Percentiles rank a stretch among this genome's conserved stretches.
Conservation (phyloP, 2,888 invertebrate genomes). For the Polydesmus complanatus region DNA sequence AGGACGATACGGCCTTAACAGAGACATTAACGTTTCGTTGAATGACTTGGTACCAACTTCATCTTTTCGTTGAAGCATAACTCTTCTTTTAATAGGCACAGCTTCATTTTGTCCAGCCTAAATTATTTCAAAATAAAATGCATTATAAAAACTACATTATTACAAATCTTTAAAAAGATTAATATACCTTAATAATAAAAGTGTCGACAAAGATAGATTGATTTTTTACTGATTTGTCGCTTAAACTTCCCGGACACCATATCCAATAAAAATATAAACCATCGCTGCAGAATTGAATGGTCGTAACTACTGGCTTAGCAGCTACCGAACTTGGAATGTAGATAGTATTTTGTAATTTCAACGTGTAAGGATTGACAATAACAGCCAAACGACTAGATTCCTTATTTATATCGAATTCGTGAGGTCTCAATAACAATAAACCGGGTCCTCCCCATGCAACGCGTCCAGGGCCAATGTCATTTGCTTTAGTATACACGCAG, state of each 20-base stretch:
- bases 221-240: constrained; percentile 27
- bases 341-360: constrained; percentile 19
- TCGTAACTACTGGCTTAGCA: constrained; percentile 21
- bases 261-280: constrained; percentile 30
- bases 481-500: constrained; percentile 28
- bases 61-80: constrained; percentile 26
- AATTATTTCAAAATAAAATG: constrained; percentile 5
- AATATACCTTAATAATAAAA: constrained; percentile 25
- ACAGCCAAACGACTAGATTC: constrained; percentile 25
- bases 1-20: constrained; percentile 27
- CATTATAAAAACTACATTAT: not conserved
- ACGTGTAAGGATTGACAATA: constrained; percentile 25
- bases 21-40: constrained; percentile 29
- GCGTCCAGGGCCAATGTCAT: constrained; percentile 27
- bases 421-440: constrained; percentile 26
- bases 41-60: constrained; percentile 27
- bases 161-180: not conserved
- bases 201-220: constrained; percentile 26
- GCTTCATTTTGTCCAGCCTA: constrained; percentile 6
- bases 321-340: not conserved
- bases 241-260: constrained; percentile 26
- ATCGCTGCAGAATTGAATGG: constrained; percentile 30
- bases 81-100: constrained; percentile 15
- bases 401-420: constrained; percentile 26
- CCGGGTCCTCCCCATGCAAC: constrained; percentile 26